phyloP scores from a whole-genome alignment of 2,113 vertebrate species.

The Proterorhinus semilunaris region DNA sequence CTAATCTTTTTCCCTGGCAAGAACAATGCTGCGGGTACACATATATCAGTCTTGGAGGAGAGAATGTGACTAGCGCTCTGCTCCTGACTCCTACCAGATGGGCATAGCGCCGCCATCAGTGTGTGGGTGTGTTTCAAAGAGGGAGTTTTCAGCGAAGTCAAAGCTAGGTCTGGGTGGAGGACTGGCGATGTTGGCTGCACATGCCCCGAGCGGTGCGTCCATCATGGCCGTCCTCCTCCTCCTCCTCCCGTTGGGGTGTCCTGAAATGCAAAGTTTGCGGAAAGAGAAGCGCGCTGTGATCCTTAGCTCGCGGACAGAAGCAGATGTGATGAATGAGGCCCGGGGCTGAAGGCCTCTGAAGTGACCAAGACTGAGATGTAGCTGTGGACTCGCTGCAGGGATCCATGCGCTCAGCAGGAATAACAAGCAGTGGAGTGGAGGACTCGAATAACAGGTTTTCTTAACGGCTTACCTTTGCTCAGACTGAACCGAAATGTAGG shows the following conservation, averaged over 20 bases:
- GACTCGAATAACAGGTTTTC: background rate
- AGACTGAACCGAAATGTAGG: background rate
- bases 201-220: conserved; percentile 60
- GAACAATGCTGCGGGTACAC: conserved; percentile 35
- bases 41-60: conserved; percentile 31
- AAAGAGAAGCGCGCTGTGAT: conserved; percentile 49
- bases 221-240: conserved; percentile 39
- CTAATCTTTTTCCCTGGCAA: conserved; percentile 29
- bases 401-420: conserved; percentile 27
- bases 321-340: conserved; percentile 70
- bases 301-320: conserved; percentile 40
- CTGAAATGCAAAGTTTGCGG: conserved; percentile 62
- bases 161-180: conserved; percentile 38
- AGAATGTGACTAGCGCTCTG: conserved; percentile 31
- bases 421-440: background rate
- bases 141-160: conserved; percentile 38
- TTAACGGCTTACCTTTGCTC: background rate
- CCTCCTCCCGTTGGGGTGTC: conserved; percentile 30
- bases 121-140: conserved; percentile 37
- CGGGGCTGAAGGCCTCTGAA: conserved; percentile 40
- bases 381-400: conserved; percentile 43
- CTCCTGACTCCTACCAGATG: conserved; percentile 51
- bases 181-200: conserved; percentile 41
- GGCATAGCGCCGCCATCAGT: conserved; percentile 28
- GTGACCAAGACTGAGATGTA: conserved; percentile 58